Percentiles rank a stretch among this genome's conserved stretches.
Conservation (phyloP, 2,888 invertebrate genomes). For the Caenorhabditis drosophilae region DNA sequence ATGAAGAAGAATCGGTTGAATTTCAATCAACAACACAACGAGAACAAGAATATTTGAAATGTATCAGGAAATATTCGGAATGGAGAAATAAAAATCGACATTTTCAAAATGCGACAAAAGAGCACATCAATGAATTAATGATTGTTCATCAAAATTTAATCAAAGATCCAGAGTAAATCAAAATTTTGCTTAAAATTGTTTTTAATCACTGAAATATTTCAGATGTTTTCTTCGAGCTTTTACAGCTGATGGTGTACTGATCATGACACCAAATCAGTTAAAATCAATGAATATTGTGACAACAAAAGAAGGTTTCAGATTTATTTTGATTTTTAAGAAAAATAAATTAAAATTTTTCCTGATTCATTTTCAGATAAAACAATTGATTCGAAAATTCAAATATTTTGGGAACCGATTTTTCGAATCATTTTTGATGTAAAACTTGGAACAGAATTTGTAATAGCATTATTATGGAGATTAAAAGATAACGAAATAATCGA, state of each 20-base stretch:
- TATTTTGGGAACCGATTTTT: constrained; percentile 31
- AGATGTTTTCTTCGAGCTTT: constrained; percentile 1
- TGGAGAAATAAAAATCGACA: too few species aligned
- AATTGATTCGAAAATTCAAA: not conserved
- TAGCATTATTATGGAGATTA: constrained; percentile 17
- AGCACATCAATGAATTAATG: not conserved
- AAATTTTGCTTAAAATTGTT: not conserved
- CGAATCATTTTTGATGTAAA: constrained; percentile 16
- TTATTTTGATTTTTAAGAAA: not conserved
- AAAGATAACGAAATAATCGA: not conserved
- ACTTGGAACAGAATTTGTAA: constrained; percentile 12
- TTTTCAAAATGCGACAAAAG: not conserved
- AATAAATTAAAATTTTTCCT: not conserved
- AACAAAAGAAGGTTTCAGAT: not conserved
- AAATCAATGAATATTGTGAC: not conserved
- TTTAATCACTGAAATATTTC: too few species aligned
- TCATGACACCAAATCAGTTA: not conserved
- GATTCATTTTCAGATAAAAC: not conserved
- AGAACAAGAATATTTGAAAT: not conserved
- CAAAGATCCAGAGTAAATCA: not conserved
- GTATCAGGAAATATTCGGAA: not conserved
- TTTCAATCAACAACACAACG: too few species aligned
- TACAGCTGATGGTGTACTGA: not conserved
- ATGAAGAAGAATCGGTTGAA: not conserved
- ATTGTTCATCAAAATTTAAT: not conserved